Base-by-base conservation (phyloP, 2,888 invertebrate species). In the Drosophila putrida region DNA sequence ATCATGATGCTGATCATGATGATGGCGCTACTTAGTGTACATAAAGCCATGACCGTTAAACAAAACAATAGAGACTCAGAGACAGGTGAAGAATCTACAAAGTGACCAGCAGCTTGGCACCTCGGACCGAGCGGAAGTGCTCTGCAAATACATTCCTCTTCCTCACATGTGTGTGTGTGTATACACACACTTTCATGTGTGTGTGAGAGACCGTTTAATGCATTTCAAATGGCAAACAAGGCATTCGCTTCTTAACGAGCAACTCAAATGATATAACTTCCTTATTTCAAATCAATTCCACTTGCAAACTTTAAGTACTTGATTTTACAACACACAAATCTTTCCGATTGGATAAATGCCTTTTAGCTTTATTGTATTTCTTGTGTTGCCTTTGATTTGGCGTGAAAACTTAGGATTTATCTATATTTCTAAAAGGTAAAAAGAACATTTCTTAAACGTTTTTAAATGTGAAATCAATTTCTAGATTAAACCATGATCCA, bases 11-110 rank as follows among this genome's bases (percentile, higher is more conserved):
- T 51, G 61, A 43, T 39, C 49, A 65, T 58, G 70, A 53, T 66
- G 67, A 70, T 69, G 74, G 67, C 57, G 71, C 81, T 82, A 80
- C 68, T 81, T 82, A 78, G 79, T 75, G 68, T 57, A 49, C 36
- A 58, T 67, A 71, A 73, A 68, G 66, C 71, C 50, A 46, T 54
- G 68, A 75, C 82, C 80, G 82, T 82, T 82, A 80, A 66, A 27
- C 66, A 53, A 59, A 38, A 41, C 74, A 65, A 44, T 55, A 54
- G 69, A 50, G 55, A 33, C 69, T 15, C 60, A 27, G 50, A 36
- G 44, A 6, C 31, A 49, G 62, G 10, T 38, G 61, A 59, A 55
- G 49, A 61, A 71, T 55, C 31, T 70, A 44, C 57, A 57, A 63
- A 33, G 36, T 63, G 70, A 61, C 60, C 75, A 69, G 68, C 76